Evolutionary conservation across 2,888 invertebrate species (phyloP).

Genomic region (Julus scanicus): DNA sequence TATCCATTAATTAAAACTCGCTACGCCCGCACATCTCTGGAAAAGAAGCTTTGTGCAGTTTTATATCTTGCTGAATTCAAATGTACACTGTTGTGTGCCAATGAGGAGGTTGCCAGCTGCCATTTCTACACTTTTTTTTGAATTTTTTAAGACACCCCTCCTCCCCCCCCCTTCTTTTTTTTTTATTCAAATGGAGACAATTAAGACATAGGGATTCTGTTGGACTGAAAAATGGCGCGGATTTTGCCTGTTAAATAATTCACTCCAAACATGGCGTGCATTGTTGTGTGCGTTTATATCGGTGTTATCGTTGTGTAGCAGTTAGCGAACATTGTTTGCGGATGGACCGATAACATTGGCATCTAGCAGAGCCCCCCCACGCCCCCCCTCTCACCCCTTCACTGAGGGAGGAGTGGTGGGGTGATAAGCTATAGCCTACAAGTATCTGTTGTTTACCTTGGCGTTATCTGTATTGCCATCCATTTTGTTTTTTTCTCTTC

Average conservation of each 20-base stretch:
- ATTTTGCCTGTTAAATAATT: not conserved
- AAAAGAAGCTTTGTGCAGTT: too few relatives aligned
- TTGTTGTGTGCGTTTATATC: not conserved
- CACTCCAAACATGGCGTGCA: not conserved
- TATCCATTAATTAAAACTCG: constrained; percentile 10
- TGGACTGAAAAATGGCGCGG: not conserved
- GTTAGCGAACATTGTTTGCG: not conserved
- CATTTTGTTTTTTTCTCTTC: not conserved
- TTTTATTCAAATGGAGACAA: not conserved
- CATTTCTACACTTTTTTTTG: not conserved
- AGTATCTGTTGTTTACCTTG: not conserved
- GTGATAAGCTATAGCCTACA: not conserved
- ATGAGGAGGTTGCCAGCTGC: not conserved
- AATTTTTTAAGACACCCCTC: too few relatives aligned
- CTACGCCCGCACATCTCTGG: not conserved
- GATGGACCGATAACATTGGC: not conserved
- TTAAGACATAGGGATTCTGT: not conserved
- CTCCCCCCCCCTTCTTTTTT: too few relatives aligned
- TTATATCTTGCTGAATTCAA: not conserved
- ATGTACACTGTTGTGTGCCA: not conserved
- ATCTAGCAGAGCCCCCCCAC: too few relatives aligned
- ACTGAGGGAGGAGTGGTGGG: not conserved
- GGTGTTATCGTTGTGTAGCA: not conserved
- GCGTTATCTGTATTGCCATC: not conserved
- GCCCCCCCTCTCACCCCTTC: not conserved